phyloP scores from a whole-genome alignment of 2,113 vertebrate species.

The Oncorhynchus keta region DNA sequence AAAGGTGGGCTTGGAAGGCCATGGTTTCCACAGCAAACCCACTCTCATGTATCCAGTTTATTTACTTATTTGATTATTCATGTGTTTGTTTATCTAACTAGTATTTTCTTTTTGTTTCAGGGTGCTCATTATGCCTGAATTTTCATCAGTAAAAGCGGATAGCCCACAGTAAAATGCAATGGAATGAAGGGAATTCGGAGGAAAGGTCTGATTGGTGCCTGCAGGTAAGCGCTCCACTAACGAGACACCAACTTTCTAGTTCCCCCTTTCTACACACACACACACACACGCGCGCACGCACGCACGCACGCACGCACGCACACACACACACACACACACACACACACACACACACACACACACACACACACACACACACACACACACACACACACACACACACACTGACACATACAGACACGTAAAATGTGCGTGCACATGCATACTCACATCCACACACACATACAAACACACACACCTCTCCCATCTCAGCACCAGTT shows the following conservation, averaged over 20 bases:
- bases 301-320: no score
- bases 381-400: no score
- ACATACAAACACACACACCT: neutral
- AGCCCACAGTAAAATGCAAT: slow-evolving; percentile 1
- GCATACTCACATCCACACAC: neutral
- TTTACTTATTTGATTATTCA: neutral
- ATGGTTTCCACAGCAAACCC: no score
- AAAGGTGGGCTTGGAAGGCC: neutral
- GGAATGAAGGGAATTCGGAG: slow-evolving; percentile 10
- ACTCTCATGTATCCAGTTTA: no score
- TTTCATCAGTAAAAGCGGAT: slow-evolving; percentile 11
- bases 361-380: neutral
- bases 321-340: no score
- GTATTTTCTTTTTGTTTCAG: slow-evolving; percentile 15
- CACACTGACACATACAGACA: no score
- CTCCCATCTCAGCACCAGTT: slow-evolving; percentile 9
- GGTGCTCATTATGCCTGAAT: slow-evolving; percentile 21
- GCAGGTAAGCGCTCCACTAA: neutral
- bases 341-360: neutral
- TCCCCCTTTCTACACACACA: no score
- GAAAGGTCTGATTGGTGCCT: neutral
- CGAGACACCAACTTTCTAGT: no score
- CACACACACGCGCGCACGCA: no score
- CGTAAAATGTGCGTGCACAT: no score
- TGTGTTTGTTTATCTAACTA: slow-evolving; percentile 4